These are phyloP conservation scores for Stenodema calcarata DNA, from an alignment of 2,888 invertebrate genomes.

Conservation along the genomic window DNA sequence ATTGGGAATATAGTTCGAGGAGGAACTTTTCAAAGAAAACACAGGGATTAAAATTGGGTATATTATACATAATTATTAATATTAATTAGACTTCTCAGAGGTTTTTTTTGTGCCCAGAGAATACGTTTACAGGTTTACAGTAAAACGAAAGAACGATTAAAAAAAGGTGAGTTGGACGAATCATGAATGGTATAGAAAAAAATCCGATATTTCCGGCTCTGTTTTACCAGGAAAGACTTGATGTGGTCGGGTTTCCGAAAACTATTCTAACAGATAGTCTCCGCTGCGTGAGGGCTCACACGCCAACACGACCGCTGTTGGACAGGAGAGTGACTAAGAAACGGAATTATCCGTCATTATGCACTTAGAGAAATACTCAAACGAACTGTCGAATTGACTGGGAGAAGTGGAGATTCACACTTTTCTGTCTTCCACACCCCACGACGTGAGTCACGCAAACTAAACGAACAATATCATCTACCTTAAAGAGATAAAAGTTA, in stretches of 20 bases:
- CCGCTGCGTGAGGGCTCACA: not conserved
- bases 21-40: too few relatives aligned
- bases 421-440: not conserved
- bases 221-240: too few relatives aligned
- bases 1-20: too few relatives aligned
- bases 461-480: not conserved
- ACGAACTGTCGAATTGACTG: not conserved
- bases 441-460: not conserved
- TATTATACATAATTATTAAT: too few relatives aligned
- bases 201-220: too few relatives aligned
- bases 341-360: conserved; percentile 10
- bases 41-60: too few relatives aligned
- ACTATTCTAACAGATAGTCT: not conserved
- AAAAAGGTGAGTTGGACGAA: too few relatives aligned
- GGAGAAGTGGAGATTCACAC: conserved; percentile 7
- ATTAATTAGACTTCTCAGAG: too few relatives aligned
- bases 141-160: too few relatives aligned
- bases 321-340: not conserved
- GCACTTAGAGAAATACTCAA: not conserved
- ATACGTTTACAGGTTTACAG: too few relatives aligned
- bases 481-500: not conserved
- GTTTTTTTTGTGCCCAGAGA: too few relatives aligned
- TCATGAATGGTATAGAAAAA: too few relatives aligned
- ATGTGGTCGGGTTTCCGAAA: not conserved
- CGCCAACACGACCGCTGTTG: not conserved